Base-by-base conservation (phyloP, 2,797 vertebrate species). In the Trematomus bernacchii region DNA sequence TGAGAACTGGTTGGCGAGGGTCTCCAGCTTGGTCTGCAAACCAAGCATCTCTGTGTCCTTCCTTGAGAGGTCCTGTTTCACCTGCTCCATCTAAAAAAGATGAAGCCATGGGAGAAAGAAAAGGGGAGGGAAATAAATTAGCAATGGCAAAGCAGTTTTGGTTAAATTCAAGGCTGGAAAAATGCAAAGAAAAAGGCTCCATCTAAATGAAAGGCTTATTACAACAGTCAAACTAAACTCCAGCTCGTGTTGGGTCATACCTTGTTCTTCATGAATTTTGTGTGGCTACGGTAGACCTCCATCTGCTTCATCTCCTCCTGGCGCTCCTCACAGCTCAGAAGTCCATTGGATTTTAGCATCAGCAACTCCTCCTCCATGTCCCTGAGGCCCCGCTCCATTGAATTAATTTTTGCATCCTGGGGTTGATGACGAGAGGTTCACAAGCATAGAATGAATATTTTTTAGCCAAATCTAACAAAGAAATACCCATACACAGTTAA, bases 241-340 rank as follows among this genome's bases (percentile, higher is more conserved):
- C 19, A 19, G 30, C 3, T 66, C 23, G 19, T 16, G 6, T 50
- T 0, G 0, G 44, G 44, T 71, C 52, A 61, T 89, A 99, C 98
- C 98, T 99, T 99, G 80, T 98, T 99, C 89, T 99, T 99, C 98
- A 99, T 99, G 90, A 99, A 99, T 89, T 99, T 99, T 64, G 97
- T 99, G 92, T 99, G 98, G 89, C 98, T 99, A 66, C 98, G 96
- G 88, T 99, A 99, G 69, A 99, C 98, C 83, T 99, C 98, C 98
- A 99, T 99, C 82, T 99, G 98, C 90, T 99, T 99, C 96, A 99
- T 97, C 83, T 99, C 98, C 88, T 99, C 98, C 77, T 99, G 98
- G 3, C 98, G 96, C 53, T 99, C 98, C 91, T 99, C 98, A 2
- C 97, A 99, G 92, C 97, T 99, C 84, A 99, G 92, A 74, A 98